Conservation (phyloP, 2,888 invertebrate genomes). For the Tupiocoris notatus region DNA sequence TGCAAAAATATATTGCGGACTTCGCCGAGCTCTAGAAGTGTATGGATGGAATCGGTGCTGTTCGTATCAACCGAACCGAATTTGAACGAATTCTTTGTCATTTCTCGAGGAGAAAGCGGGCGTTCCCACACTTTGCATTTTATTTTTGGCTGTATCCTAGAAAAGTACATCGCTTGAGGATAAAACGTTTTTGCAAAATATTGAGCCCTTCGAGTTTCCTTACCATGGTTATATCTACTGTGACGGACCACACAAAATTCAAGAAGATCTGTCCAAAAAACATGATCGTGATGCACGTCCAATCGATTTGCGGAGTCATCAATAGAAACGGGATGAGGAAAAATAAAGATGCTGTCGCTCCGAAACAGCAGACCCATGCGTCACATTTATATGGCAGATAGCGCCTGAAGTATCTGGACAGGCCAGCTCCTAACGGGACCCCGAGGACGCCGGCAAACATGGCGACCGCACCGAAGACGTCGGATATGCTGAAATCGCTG, state of each 20-base stretch:
- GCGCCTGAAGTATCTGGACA: conserved; percentile 74
- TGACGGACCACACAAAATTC: conserved; percentile 97
- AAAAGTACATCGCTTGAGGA: too few relatives aligned
- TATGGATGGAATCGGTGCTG: too few relatives aligned
- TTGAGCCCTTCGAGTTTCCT: too few relatives aligned
- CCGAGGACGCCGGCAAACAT: conserved; percentile 91
- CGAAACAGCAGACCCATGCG: conserved; percentile 87
- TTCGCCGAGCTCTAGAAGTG: too few relatives aligned
- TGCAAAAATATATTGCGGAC: too few relatives aligned
- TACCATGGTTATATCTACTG: conserved; percentile 96
- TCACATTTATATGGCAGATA: conserved; percentile 68
- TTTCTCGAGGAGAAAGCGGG: too few relatives aligned
- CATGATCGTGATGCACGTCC: conserved; percentile 68
- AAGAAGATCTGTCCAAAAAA: conserved; percentile 81
- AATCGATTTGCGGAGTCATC: neutral
- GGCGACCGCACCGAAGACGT: conserved; percentile 84
- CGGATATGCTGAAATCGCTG: neutral
- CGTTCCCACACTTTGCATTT: too few relatives aligned
- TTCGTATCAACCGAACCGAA: too few relatives aligned
- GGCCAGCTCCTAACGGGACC: conserved; percentile 80
- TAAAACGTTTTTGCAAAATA: too few relatives aligned
- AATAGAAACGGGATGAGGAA: conserved; percentile 11
- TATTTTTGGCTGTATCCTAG: too few relatives aligned
- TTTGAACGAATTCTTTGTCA: too few relatives aligned
- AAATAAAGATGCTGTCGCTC: conserved; percentile 57